Evolutionary conservation across 2,888 invertebrate genomes (phyloP).

Genomic region (Corythucha ciliata): DNA sequence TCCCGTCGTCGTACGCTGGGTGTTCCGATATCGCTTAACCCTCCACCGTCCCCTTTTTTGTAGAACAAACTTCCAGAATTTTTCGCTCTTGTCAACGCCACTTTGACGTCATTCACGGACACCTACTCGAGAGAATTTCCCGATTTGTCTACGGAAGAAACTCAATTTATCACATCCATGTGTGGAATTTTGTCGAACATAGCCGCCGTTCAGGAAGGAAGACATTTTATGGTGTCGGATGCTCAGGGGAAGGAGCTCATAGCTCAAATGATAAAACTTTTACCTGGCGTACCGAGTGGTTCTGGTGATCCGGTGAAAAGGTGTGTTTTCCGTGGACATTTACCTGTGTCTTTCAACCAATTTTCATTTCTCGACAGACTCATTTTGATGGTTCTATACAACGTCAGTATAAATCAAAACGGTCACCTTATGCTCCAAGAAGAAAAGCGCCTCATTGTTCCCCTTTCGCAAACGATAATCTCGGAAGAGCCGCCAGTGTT

Average conservation of each 20-base stretch:
- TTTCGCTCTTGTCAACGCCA: conserved; percentile 40
- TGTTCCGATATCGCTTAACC: not conserved
- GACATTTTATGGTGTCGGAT: conserved; percentile 41
- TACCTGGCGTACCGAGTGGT: conserved; percentile 38
- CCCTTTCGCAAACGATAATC: conserved; percentile 30
- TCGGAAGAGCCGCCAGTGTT: conserved; percentile 32
- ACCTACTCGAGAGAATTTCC: conserved; percentile 40
- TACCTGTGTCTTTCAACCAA: not conserved
- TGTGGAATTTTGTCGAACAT: conserved; percentile 42
- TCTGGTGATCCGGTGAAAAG: conserved; percentile 40
- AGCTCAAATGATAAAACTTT: conserved; percentile 38
- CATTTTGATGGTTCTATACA: conserved; percentile 41
- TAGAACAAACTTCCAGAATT: conserved; percentile 41
- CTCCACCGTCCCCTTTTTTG: conserved; percentile 21
- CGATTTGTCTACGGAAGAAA: conserved; percentile 39
- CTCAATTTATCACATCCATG: conserved; percentile 41
- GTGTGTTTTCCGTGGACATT: too few species aligned
- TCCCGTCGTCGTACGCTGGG: not conserved
- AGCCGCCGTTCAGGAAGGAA: conserved; percentile 40
- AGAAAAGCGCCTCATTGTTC: conserved; percentile 28
- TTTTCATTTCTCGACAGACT: conserved; percentile 36
- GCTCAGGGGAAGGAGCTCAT: conserved; percentile 40
- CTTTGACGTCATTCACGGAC: conserved; percentile 41
- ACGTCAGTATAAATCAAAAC: conserved; percentile 41
- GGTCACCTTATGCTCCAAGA: conserved; percentile 38